Conservation (phyloP, 2,888 invertebrate genomes). For the Teleiodes luculella region DNA sequence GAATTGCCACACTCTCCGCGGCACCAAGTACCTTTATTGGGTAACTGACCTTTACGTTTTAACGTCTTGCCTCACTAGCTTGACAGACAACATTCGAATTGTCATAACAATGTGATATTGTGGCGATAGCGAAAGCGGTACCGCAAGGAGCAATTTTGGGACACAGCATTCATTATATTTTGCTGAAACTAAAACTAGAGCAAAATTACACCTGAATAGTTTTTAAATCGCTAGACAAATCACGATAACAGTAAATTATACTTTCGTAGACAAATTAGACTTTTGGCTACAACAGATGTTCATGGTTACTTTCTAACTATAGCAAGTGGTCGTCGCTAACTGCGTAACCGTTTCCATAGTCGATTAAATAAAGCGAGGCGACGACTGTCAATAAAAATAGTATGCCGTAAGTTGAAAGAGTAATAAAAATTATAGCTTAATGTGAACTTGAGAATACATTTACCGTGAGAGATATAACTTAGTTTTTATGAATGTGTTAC, state of each 20-base stretch:
- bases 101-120: conserved; percentile 17
- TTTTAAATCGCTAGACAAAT: conserved; percentile 7
- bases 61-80: conserved; percentile 32
- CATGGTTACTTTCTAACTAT: conserved; percentile 57
- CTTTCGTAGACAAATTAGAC: conserved; percentile 45
- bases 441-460: conserved; percentile 5
- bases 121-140: conserved; percentile 4
- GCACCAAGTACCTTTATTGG: conserved; percentile 31
- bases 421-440: neutral
- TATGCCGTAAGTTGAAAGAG: conserved; percentile 31
- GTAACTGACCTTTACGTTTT: conserved; percentile 50
- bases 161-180: neutral
- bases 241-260: conserved; percentile 35
- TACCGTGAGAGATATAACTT: conserved; percentile 9
- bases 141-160: conserved; percentile 11
- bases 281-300: conserved; percentile 55
- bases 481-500: neutral
- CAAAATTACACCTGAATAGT: neutral
- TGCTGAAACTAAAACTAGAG: neutral
- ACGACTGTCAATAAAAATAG: conserved; percentile 36
- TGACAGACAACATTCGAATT: conserved; percentile 24
- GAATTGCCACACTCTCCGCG: conserved; percentile 36
- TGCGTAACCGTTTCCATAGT: conserved; percentile 62
- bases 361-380: conserved; percentile 53
- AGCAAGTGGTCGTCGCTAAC: conserved; percentile 49